Evolutionary conservation across 2,888 invertebrate species (phyloP), one percentile per base, ranked within the genome.

Genomic region (Dorcus hopei): DNA sequence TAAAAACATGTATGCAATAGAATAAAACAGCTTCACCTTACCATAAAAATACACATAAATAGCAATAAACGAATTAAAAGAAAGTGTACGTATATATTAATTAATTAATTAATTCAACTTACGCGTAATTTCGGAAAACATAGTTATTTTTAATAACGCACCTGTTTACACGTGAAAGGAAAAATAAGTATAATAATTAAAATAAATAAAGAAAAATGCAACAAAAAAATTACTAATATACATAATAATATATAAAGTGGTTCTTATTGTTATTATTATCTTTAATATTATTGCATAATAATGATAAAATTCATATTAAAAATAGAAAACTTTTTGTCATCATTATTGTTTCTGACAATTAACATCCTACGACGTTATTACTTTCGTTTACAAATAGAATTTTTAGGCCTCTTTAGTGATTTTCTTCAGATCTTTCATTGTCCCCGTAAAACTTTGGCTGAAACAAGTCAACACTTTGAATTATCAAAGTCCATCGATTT

Each of bases 371-470:
- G 39, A 50, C 42, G 42, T 41, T 51, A 16, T 16, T 54, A 38
- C 39, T 47, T 48, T 14, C 33, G 41, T 54, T 14, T 56, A 45
- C 47, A 53, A 49, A 52, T 59, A 33, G 58, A 57, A 59, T 58
- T 50, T 56, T 42, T 53, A 62, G 57, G 61, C 57, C 55, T 57
- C 38, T 11, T 33, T 61, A 58, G 38, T 64, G 61, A 45, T 61
- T 60, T 69, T 84, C 83, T 75, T 83, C 84, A 80, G 81, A 81
- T 81, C 84, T 83, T 75, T 85, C 84, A 74, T 81, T 82, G 77
- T 85, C 85, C 74, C 83, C 81, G 74, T 86, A 86, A 79, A 86
- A 86, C 79, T 84, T 86, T 73, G 86, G 85, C 85, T 85, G 81
- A 50, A 76, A 82, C 66, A 69, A 58, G 64, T 67, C 59, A 60